Base-by-base conservation (phyloP, 2,888 invertebrate species). In the Xestoiulus laeticollis region DNA sequence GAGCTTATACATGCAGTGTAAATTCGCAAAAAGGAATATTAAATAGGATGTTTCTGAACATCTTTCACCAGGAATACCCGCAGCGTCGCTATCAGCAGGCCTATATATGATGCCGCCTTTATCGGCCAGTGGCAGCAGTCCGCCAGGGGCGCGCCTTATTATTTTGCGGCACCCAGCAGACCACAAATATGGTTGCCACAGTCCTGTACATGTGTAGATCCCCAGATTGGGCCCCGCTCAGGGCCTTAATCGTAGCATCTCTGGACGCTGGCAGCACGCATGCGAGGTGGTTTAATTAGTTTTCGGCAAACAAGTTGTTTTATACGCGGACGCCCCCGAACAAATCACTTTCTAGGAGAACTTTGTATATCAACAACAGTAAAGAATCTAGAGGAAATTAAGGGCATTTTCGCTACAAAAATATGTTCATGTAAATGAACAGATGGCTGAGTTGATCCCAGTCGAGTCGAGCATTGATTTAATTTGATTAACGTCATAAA, bases 121-220 rank as follows among this genome's bases (percentile, higher is more conserved):
- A 68, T 68, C 59, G 59, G 22, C 22, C 59, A 5, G 6, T 3
- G 22, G 19, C 53, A 53, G 53, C 19, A 53, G 53, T 53, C 53
- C 53, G n/a, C 59, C 59, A 68, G 59, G 59, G 59, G 59, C 59
- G 59, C 59, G 22, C 59, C 59, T 68, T 68, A 68, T 68, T 68
- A 68, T 22, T 26, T 68, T 22, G 38, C 59, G 53, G 53, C 53
- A 59, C n/a, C 53, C 53, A 59, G n/a, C 53, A 38, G 38, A 38
- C 38, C 38, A 38, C 38, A 38, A 38, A 38, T 38, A 38, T 38
- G 38, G 38, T 8, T 5, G 38, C 38, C 38, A 8, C 38, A 38
- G 59, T 68, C 59, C 59, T 68, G 59, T 22, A 68, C 59, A 68
- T 68, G 22, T 68, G 59, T 68, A 68, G 59, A 68, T 68, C 59